A percentile compares a stretch with the other conserved stretches of the same genome.
phyloP scores from a whole-genome alignment of 1,140 invertebrate genomes.

The Rhyzopertha dominica region DNA sequence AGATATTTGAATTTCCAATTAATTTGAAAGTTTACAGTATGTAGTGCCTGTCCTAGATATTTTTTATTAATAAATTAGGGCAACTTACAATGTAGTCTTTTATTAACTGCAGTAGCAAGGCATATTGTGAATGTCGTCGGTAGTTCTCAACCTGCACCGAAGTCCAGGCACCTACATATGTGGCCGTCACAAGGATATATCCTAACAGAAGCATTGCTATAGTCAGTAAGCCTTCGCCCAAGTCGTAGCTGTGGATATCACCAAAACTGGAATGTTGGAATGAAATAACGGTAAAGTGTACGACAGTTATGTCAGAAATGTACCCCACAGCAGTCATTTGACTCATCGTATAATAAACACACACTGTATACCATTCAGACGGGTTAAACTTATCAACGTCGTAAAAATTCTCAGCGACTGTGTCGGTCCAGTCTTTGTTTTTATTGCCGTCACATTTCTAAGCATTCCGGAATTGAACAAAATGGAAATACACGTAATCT shows the following conservation, averaged over 20 bases:
- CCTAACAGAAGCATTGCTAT: slow-evolving; percentile 6
- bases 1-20: too few relatives aligned
- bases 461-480: slow-evolving; percentile 1
- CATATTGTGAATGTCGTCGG: slow-evolving; percentile 11
- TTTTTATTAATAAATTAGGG: too few relatives aligned
- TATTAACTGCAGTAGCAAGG: slow-evolving; percentile 14
- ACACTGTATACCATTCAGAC: slow-evolving; percentile 2
- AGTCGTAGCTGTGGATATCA: neutral
- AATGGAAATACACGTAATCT: neutral
- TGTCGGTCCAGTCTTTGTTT: neutral
- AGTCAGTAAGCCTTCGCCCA: slow-evolving; percentile 5
- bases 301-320: neutral
- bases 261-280: slow-evolving; percentile 6
- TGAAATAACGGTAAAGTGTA: neutral
- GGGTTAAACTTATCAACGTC: neutral
- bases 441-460: neutral
- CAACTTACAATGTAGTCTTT: slow-evolving; percentile 15
- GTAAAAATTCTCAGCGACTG: neutral
- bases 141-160: slow-evolving; percentile 14
- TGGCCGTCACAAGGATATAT: slow-evolving; percentile 2
- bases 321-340: slow-evolving; percentile 5
- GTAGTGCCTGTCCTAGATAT: too few relatives aligned
- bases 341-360: slow-evolving; percentile 10
- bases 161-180: slow-evolving; percentile 10
- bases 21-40: too few relatives aligned